phyloP scores from a whole-genome alignment of 2,888 invertebrate species.

The Eudemis profundana region DNA sequence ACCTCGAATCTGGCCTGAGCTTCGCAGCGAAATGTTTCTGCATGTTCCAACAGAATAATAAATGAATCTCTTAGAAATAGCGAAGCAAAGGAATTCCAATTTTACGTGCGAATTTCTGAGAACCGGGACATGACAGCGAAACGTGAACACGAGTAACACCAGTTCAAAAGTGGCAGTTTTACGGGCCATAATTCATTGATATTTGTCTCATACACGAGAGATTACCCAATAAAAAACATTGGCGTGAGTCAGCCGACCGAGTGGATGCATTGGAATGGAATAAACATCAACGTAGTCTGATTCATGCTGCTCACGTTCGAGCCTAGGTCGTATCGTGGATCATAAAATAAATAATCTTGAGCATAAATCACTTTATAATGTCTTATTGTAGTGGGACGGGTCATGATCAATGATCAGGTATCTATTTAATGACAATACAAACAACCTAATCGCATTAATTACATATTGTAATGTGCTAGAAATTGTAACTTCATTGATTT shows the following conservation, averaged over 20 bases:
- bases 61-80: slow-evolving; percentile 29
- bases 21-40: slow-evolving; percentile 13
- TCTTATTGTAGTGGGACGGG: slow-evolving; percentile 20
- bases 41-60: slow-evolving; percentile 25
- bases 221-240: slow-evolving; percentile 38
- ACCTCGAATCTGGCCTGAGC: too few species aligned
- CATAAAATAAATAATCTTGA: slow-evolving; percentile 45
- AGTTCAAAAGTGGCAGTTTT: slow-evolving; percentile 14
- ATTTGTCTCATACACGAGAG: not conserved
- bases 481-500: too few species aligned
- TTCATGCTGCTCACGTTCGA: slow-evolving; percentile 48
- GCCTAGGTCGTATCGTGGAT: slow-evolving; percentile 38
- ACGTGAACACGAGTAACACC: slow-evolving; percentile 15
- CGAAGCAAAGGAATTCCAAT: slow-evolving; percentile 27
- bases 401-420: not conserved
- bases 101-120: slow-evolving; percentile 22
- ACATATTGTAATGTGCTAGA: too few species aligned
- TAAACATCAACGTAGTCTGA: slow-evolving; percentile 46
- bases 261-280: slow-evolving; percentile 44
- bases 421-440: not conserved
- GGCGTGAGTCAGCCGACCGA: slow-evolving; percentile 47
- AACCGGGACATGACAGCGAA: slow-evolving; percentile 21
- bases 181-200: slow-evolving; percentile 7
- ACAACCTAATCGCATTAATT: too few species aligned
- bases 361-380: slow-evolving; percentile 39